Conservation (phyloP, 2,888 invertebrate species). For the Scrobipalpa costella region DNA sequence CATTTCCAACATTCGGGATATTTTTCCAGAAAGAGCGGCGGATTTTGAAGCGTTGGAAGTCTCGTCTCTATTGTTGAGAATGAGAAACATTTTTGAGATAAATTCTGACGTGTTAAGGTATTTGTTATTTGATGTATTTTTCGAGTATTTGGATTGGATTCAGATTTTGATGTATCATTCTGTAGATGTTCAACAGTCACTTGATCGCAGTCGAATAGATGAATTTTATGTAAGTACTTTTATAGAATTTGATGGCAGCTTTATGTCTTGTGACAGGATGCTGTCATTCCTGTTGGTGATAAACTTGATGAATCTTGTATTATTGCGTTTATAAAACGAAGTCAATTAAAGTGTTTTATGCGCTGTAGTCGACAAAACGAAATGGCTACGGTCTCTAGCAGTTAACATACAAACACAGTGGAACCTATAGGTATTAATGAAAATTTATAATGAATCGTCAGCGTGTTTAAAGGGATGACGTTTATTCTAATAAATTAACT, state of each 20-base stretch:
- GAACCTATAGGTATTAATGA: neutral
- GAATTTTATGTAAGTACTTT: neutral
- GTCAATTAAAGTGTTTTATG: neutral
- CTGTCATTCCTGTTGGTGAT: constrained; percentile 1
- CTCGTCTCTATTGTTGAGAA: constrained; percentile 1
- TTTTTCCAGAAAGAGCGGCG: neutral
- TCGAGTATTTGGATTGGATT: too few species aligned
- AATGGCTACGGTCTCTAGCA: neutral
- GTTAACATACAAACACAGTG: neutral
- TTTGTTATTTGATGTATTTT: neutral
- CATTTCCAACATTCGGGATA: neutral
- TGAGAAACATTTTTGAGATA: neutral
- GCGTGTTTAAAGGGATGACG: too few species aligned
- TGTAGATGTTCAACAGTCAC: neutral
- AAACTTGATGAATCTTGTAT: neutral
- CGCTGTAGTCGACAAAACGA: constrained; percentile 7
- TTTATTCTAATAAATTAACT: too few species aligned
- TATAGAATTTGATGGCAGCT: neutral
- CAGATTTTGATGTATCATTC: too few species aligned
- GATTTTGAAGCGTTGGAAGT: neutral
- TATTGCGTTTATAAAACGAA: neutral
- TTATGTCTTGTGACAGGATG: constrained; percentile 9
- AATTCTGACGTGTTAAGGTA: neutral
- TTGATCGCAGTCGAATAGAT: neutral
- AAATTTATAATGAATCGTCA: too few species aligned